Conservation (phyloP, 2,888 invertebrate genomes). For the Eupithecia vulgata region DNA sequence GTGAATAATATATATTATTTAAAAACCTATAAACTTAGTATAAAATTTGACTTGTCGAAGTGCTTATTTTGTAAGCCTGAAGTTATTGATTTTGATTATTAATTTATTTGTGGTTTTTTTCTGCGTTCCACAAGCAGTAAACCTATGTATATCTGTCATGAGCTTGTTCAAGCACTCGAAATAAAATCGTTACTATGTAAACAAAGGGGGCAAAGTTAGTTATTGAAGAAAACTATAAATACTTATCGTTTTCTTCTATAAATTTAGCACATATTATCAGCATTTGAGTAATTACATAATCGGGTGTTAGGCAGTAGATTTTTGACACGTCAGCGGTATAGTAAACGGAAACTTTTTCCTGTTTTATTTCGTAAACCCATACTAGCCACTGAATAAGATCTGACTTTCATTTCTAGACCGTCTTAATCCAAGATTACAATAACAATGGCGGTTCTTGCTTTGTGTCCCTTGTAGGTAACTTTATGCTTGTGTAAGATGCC, state of each 20-base stretch:
- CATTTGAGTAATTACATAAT: not conserved
- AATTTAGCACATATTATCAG: not conserved
- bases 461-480: constrained; percentile 2
- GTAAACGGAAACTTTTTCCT: not conserved
- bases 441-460: constrained; percentile 22
- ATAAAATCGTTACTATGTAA: too few species aligned
- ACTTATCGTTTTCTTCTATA: not conserved
- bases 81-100: too few species aligned
- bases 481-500: not conserved
- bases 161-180: too few species aligned
- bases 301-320: not conserved
- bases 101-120: too few species aligned
- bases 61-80: too few species aligned
- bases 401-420: constrained; percentile 27
- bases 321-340: not conserved
- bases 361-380: not conserved
- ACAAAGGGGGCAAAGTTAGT: too few species aligned
- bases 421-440: constrained; percentile 26
- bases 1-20: too few species aligned
- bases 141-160: too few species aligned
- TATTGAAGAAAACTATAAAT: not conserved
- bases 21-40: too few species aligned
- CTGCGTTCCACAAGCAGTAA: too few species aligned
- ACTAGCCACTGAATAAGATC: constrained; percentile 19
- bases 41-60: too few species aligned